phyloP scores from a whole-genome alignment of 1,140 invertebrate species.

The Sarcophaga bullata region DNA sequence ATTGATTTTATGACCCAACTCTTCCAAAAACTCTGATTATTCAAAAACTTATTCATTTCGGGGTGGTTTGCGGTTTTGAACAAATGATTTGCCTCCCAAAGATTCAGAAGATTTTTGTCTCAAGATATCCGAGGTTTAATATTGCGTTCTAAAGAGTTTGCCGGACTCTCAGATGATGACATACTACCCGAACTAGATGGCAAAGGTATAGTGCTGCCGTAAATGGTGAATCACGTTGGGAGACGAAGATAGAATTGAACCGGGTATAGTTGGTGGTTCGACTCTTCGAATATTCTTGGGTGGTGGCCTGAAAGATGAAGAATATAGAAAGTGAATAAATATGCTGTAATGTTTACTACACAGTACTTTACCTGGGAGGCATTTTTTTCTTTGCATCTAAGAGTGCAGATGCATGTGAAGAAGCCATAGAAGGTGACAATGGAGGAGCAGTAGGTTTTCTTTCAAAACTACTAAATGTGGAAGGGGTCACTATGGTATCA shows the following conservation, averaged over 20 bases:
- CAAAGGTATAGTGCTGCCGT: conserved; percentile 57
- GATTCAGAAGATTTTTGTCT: conserved; percentile 63
- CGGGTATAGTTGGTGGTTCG: conserved; percentile 69
- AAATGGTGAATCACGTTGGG: conserved; percentile 57
- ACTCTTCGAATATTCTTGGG: conserved; percentile 72
- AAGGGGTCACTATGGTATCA: conserved; percentile 23
- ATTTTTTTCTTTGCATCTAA: conserved; percentile 70
- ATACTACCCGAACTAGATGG: conserved; percentile 53
- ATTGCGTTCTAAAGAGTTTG: conserved; percentile 62
- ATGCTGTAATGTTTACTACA: neutral
- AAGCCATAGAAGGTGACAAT: conserved; percentile 65
- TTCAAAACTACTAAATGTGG: conserved; percentile 47
- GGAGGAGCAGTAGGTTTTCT: conserved; percentile 58
- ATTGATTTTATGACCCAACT: conserved; percentile 60
- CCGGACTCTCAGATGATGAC: conserved; percentile 55
- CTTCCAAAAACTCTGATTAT: conserved; percentile 62
- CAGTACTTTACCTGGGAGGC: conserved; percentile 69
- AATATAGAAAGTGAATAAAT: conserved; percentile 19
- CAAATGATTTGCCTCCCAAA: conserved; percentile 56
- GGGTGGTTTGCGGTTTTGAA: conserved; percentile 62
- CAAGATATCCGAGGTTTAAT: conserved; percentile 64
- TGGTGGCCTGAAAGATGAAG: conserved; percentile 68
- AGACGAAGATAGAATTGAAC: conserved; percentile 55
- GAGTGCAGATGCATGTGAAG: conserved; percentile 64
- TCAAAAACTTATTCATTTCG: conserved; percentile 58